Base-by-base conservation (phyloP, 2,888 invertebrate genomes). In the Incurvaria masculella region DNA sequence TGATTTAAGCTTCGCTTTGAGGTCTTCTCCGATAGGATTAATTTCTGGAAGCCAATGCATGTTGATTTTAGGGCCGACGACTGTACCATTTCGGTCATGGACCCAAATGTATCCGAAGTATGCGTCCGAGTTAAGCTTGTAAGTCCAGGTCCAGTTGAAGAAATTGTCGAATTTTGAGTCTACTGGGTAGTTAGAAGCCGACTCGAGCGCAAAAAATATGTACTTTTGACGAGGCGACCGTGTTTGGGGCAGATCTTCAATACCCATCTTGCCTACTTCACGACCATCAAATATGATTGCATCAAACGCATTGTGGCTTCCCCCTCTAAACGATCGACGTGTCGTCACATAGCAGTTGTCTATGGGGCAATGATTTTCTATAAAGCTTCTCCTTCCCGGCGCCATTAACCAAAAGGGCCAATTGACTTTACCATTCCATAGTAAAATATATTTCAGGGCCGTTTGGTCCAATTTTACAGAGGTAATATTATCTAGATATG, bases 151-250 rank as follows among this genome's bases (percentile, higher is more conserved):
- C n/a, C n/a, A n/a, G n/a, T n/a, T n/a, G n/a, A n/a, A n/a, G n/a
- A n/a, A n/a, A n/a, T n/a, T n/a, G n/a, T n/a, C n/a, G n/a, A n/a
- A n/a, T n/a, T n/a, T n/a, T n/a, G n/a, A n/a, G n/a, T n/a, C n/a
- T 1, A 70, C 58, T 0, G 76, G 75, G 48, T 61, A 66, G 51
- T 74, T 68, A 1, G 68, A 66, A 1, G 73, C 58, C 0, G 79
- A 78, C 55, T 79, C 79, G 60, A 66, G 65, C 45, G 68, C 70
- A 41, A 74, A 61, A 52, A 56, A 76, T 47, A 79, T 65, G 44
- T 65, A 74, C 51, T 69, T 72, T 51, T 74, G 74, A 43, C 62
- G 55, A 0, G 56, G 53, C 2, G 62, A 62, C 48, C 74, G 58
- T 14, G 51, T 50, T 1, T 45, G 23, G 14, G 3, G 72, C 69